Base-by-base conservation (phyloP, 2,113 vertebrate species). In the Phaetusa simplex region DNA sequence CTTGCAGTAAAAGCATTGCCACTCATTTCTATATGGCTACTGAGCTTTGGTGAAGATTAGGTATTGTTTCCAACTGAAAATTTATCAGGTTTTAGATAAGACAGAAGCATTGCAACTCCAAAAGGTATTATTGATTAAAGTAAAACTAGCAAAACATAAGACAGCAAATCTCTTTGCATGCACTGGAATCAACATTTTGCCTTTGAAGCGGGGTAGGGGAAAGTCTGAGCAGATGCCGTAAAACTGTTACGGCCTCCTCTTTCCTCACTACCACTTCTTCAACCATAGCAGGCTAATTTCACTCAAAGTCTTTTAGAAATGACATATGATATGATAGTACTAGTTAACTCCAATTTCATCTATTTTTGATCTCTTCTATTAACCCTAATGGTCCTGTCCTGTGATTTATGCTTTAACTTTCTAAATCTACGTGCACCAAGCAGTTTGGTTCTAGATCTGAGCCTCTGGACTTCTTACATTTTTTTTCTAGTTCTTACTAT, bases 201-300 rank as follows among this genome's bases (percentile, higher is more conserved):
- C 23, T 88, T 30, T 6, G 12, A 58, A 38, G 38, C 3, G 1
- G 7, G 4, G 14, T 0, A 3, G 4, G 5, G 12, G 1, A 7
- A 27, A 53, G 14, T 43, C 30, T 47, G 22, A 77, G 27, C 29
- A 92, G 69, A 45, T 50, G 24, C 29, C 32, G 26, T 24, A 52
- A 70, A 76, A 81, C 32, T 72, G 7, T 19, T 82, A 82, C 5
- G 71, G 23, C 21, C 42, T 77, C 26, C 9, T 86, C n/a, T 53
- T 62, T n/a, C 24, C 40, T 19, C 42, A 59, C 26, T 59, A 34
- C 12, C 27, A 36, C 27, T 80, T 90, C 50, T 84, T 50, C 80
- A 86, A 58, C 21, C 5, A 23, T 0, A 69, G 21, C 10, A 36
- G 11, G 13, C 14, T 38, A 13, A 73, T 50, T 86, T 64, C 45